These are phyloP conservation scores for Automeris io DNA, from an alignment of 2,888 invertebrate species.

Conservation along the genomic window DNA sequence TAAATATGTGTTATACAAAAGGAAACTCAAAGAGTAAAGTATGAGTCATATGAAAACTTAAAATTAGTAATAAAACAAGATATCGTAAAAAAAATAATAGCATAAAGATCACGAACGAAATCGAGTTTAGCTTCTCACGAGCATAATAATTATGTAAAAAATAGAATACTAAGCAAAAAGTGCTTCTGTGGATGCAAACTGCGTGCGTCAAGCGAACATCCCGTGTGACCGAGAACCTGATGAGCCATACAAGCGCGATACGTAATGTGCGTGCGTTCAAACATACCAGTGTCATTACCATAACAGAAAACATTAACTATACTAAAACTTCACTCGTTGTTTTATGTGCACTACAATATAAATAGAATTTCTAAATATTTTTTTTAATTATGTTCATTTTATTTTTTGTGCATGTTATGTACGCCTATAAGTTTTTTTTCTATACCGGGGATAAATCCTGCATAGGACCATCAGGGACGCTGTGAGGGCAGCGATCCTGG, in stretches of 20 bases:
- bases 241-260: slow-evolving; percentile 24
- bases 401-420: no score
- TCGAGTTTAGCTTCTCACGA: slow-evolving; percentile 65
- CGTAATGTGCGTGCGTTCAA: slow-evolving; percentile 21
- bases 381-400: no score
- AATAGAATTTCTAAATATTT: no score
- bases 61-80: slow-evolving; percentile 23
- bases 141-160: slow-evolving; percentile 48
- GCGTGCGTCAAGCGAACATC: slow-evolving; percentile 37
- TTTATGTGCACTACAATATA: slow-evolving; percentile 7
- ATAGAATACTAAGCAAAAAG: slow-evolving; percentile 43
- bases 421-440: no score
- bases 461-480: no score
- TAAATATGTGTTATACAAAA: no score
- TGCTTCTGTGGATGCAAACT: slow-evolving; percentile 40
- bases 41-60: neutral
- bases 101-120: slow-evolving; percentile 24
- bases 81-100: slow-evolving; percentile 29
- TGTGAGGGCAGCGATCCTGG: no score
- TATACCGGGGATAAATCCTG: no score
- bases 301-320: slow-evolving; percentile 9
- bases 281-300: slow-evolving; percentile 14
- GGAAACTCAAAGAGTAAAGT: no score
- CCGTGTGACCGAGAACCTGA: slow-evolving; percentile 56
- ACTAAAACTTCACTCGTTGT: slow-evolving; percentile 11